Percentiles rank a stretch among this genome's conserved stretches.
Evolutionary conservation across 2,888 invertebrate species (phyloP).

Genomic region (Neoaliturus tenellus): DNA sequence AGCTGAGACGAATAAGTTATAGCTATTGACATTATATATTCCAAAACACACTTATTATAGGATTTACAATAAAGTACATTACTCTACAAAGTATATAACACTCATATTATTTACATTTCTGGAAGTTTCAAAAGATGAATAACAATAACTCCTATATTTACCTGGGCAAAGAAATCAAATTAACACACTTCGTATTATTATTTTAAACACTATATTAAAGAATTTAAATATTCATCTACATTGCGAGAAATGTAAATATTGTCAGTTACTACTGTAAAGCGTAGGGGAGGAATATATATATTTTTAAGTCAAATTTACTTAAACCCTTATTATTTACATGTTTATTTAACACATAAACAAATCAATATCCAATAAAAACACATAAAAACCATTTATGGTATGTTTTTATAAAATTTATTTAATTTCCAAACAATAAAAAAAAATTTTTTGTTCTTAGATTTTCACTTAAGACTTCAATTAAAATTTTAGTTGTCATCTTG

Average conservation of each 20-base stretch:
- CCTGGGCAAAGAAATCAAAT: background rate
- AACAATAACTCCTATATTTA: background rate
- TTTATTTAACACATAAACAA: background rate
- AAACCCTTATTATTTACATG: background rate
- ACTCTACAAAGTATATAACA: background rate
- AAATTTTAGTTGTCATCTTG: background rate
- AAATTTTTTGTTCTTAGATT: background rate
- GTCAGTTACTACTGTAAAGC: background rate
- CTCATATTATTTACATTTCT: background rate
- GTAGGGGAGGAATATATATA: background rate
- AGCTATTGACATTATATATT: background rate
- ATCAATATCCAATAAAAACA: too few species aligned
- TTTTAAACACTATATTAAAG: background rate
- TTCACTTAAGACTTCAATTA: background rate
- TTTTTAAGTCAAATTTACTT: background rate
- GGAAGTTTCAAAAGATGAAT: background rate
- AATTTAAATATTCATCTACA: background rate
- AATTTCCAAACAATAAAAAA: background rate
- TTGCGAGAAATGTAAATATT: background rate
- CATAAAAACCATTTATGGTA: too few species aligned
- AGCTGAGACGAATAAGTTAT: too few species aligned
- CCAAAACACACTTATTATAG: background rate
- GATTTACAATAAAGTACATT: background rate
- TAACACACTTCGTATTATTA: background rate
- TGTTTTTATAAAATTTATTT: background rate